Conservation (phyloP, 2,888 invertebrate species). For the Hydrotaea diabolus region DNA sequence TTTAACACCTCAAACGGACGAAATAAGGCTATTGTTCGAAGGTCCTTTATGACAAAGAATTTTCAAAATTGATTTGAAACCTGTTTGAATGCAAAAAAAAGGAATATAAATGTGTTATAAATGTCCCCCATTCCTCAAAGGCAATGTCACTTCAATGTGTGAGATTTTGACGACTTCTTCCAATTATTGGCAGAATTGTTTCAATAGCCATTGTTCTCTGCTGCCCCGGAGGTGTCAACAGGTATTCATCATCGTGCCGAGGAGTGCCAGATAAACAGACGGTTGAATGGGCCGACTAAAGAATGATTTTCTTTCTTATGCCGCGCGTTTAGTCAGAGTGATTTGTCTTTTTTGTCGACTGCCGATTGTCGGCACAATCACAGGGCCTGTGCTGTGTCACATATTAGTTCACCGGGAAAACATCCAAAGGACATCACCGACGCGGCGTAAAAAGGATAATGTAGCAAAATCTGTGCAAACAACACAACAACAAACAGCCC, state of each 20-base stretch:
- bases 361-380: constrained; percentile 62
- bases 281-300: constrained; percentile 36
- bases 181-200: constrained; percentile 75
- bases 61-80: constrained; percentile 55
- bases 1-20: constrained; percentile 45
- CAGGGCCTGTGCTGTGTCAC: constrained; percentile 73
- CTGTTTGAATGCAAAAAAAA: constrained; percentile 57
- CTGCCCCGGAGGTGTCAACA: constrained; percentile 73
- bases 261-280: constrained; percentile 43
- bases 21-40: constrained; percentile 4
- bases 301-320: neutral
- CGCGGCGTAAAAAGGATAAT: constrained; percentile 74
- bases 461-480: constrained; percentile 77
- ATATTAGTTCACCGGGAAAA: constrained; percentile 62
- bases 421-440: constrained; percentile 68
- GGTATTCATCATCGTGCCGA: constrained; percentile 73
- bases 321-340: constrained; percentile 40
- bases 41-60: constrained; percentile 51
- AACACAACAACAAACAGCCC: constrained; percentile 28
- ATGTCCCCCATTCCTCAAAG: neutral
- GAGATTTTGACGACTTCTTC: constrained; percentile 59
- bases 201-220: constrained; percentile 51
- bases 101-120: constrained; percentile 25
- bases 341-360: constrained; percentile 24
- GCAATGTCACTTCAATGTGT: neutral